Percentiles rank a stretch among this genome's conserved stretches.
Evolutionary conservation across 2,888 invertebrate species (phyloP).

Genomic region (Ptilodon capucinus): DNA sequence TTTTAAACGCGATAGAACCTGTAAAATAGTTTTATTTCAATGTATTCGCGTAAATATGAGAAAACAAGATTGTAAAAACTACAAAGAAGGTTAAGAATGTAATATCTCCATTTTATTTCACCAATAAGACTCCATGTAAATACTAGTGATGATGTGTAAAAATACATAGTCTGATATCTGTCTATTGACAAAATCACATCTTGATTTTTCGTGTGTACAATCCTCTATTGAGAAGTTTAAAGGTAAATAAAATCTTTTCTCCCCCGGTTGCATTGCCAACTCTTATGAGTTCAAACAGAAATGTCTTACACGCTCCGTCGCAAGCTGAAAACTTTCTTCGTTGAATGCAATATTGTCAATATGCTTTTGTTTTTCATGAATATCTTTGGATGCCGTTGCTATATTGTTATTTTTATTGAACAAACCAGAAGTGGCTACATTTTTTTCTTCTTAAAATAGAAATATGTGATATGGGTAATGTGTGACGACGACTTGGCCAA

Average conservation of each 20-base stretch:
- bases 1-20: too few relatives aligned
- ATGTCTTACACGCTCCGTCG: not conserved
- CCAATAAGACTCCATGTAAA: too few relatives aligned
- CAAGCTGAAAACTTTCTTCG: slow-evolving; percentile 1
- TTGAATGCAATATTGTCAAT: not conserved
- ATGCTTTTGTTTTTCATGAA: slow-evolving; percentile 1
- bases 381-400: not conserved
- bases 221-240: slow-evolving; percentile 6
- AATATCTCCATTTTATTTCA: too few relatives aligned
- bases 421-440: too few relatives aligned
- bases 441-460: too few relatives aligned
- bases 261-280: slow-evolving; percentile 16
- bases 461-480: too few relatives aligned
- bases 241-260: slow-evolving; percentile 24
- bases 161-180: not conserved
- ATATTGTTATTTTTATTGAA: not conserved
- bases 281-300: slow-evolving; percentile 12
- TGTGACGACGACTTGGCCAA: too few relatives aligned
- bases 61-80: too few relatives aligned
- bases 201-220: not conserved
- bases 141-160: too few relatives aligned
- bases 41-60: too few relatives aligned
- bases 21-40: too few relatives aligned
- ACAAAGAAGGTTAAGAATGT: too few relatives aligned
- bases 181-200: not conserved